A percentile compares a stretch with the other conserved stretches of the same genome.
Evolutionary conservation across 1,140 invertebrate genomes (phyloP).

Genomic region (Ericerus pela): DNA sequence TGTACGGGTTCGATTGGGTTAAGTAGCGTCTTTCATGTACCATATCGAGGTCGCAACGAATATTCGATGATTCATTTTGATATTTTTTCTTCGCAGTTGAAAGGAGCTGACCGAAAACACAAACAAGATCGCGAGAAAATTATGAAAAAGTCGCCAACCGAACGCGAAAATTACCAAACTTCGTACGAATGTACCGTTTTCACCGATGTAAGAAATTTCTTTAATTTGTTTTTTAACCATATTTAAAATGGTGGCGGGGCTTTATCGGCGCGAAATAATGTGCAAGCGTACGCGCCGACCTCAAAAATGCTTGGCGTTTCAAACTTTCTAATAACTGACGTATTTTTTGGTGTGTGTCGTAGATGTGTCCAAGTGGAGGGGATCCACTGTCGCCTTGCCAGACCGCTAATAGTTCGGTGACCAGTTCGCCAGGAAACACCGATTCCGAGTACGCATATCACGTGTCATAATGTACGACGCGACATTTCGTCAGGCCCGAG

Average conservation of each 20-base stretch:
- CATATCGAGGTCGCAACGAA: too few relatives aligned
- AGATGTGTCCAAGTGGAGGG: slow-evolving; percentile 13
- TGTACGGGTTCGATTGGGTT: too few relatives aligned
- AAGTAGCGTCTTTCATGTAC: too few relatives aligned
- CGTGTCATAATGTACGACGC: too few relatives aligned
- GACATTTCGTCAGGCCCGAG: too few relatives aligned
- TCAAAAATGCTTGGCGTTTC: too few relatives aligned
- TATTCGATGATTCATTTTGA: too few relatives aligned
- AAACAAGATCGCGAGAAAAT: slow-evolving; percentile 95
- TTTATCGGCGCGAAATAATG: too few relatives aligned
- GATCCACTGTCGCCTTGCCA: neutral
- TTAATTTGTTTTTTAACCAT: too few relatives aligned
- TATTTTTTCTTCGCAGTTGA: slow-evolving; percentile 57
- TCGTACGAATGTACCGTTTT: slow-evolving; percentile 91
- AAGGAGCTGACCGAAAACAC: slow-evolving; percentile 92
- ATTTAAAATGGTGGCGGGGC: too few relatives aligned
- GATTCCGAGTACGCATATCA: slow-evolving; percentile 5
- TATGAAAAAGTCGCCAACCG: slow-evolving; percentile 61
- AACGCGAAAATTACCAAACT: slow-evolving; percentile 88
- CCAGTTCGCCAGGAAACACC: slow-evolving; percentile 5
- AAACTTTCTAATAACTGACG: too few relatives aligned
- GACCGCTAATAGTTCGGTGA: neutral
- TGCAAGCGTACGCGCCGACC: too few relatives aligned
- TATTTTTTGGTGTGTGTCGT: slow-evolving; percentile 6
- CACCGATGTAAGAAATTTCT: slow-evolving; percentile 49